Conservation (phyloP, 2,113 vertebrate species). For the Trichomycterus rosablanca region DNA sequence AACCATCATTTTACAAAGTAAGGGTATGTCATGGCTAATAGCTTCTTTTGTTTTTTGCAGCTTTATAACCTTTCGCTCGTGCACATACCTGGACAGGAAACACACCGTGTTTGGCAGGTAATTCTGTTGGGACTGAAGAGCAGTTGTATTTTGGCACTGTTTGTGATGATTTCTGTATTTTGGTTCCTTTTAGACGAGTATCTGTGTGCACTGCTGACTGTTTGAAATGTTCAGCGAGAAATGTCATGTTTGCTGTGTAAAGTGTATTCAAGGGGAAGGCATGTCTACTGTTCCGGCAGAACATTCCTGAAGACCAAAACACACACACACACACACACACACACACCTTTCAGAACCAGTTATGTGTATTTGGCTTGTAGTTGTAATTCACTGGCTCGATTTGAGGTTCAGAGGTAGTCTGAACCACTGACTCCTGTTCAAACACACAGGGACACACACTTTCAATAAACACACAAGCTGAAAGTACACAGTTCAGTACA, state of each 20-base stretch:
- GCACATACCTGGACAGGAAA: conserved; percentile 89
- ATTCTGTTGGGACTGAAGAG: conserved; percentile 8
- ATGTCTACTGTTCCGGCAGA: conserved; percentile 22
- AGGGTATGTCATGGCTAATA: too few species aligned
- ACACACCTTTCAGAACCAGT: conserved; percentile 1
- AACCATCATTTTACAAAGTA: too few species aligned
- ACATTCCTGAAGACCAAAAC: conserved; percentile 32
- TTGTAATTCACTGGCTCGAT: conserved; percentile 33
- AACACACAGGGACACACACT: not conserved
- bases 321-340: not conserved
- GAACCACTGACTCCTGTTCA: conserved; percentile 18
- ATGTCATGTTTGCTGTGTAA: conserved; percentile 36
- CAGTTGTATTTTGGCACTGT: not conserved
- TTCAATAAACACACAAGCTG: conserved; percentile 14
- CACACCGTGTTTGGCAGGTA: conserved; percentile 95
- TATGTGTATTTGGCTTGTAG: conserved; percentile 33
- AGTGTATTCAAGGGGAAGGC: conserved; percentile 10
- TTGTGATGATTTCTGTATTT: not conserved
- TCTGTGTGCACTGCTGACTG: too few species aligned
- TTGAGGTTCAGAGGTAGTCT: conserved; percentile 35
- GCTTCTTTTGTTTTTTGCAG: conserved; percentile 68
- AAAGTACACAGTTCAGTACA: not conserved
- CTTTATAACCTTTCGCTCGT: conserved; percentile 96
- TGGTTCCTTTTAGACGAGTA: not conserved
- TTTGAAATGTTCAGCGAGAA: too few species aligned